Conservation (phyloP, 37 sponge, comb jelly and placozoan species). For the Tethya wilhelma region DNA sequence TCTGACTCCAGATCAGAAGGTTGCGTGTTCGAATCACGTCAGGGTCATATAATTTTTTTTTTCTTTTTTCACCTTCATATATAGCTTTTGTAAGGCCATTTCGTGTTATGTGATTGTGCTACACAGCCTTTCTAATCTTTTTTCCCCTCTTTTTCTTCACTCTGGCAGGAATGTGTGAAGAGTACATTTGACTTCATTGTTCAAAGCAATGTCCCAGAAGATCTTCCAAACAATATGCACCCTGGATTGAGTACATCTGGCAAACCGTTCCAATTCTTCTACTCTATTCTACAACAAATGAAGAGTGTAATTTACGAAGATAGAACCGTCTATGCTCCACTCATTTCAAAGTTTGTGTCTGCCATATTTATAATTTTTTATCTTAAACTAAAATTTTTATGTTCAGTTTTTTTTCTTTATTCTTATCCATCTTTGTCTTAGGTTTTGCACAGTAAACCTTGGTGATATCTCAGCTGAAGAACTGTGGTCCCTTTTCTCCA, state of each 20-base stretch:
- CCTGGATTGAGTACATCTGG: conserved; percentile 40
- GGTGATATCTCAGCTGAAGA: conserved; percentile 61
- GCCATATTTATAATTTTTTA: no score
- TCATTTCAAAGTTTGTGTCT: conserved; percentile 52
- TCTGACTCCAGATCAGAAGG: conserved; percentile 99
- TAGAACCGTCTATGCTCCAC: conserved; percentile 46
- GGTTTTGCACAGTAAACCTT: no score
- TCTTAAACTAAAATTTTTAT: no score
- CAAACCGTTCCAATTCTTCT: conserved; percentile 74
- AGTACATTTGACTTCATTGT: conserved; percentile 79
- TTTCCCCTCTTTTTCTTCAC: not conserved
- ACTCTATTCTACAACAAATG: conserved; percentile 47
- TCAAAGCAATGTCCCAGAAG: conserved; percentile 49
- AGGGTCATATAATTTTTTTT: conserved; percentile 72
- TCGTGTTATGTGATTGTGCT: not conserved
- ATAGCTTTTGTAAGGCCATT: not conserved
- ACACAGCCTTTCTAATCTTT: not conserved
- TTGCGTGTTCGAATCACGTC: conserved; percentile 97
- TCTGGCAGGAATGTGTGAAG: conserved; percentile 60
- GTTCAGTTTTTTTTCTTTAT: no score
- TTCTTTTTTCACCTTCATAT: not conserved
- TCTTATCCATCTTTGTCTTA: no score
- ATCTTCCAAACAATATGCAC: conserved; percentile 11
- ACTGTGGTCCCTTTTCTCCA: conserved; percentile 56
- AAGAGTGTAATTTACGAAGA: conserved; percentile 63